Conservation (phyloP, 2,888 invertebrate genomes). For the Lithodes maja region DNA sequence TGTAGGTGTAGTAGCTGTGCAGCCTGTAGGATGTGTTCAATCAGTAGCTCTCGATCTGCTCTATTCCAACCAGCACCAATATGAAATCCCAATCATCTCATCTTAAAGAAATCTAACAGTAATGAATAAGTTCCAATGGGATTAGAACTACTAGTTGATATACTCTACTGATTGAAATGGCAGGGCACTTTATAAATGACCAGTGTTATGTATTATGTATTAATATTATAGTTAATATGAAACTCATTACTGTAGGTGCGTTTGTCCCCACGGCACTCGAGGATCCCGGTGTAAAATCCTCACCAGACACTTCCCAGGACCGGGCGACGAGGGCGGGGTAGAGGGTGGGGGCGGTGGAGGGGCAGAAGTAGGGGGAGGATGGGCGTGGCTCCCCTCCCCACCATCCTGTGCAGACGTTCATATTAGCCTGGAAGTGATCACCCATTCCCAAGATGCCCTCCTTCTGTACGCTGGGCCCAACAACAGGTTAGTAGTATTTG, state of each 20-base stretch:
- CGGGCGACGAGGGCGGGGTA: not conserved
- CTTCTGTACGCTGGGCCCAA: slow-evolving; percentile 82
- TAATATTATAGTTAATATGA: not conserved
- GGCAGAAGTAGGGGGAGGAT: slow-evolving; percentile 74
- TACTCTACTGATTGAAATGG: too few relatives aligned
- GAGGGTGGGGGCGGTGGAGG: not conserved
- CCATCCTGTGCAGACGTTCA: slow-evolving; percentile 90
- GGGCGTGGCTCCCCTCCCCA: slow-evolving; percentile 93
- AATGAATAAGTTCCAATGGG: too few relatives aligned
- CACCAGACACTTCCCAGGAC: slow-evolving; percentile 55
- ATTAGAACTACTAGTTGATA: too few relatives aligned
- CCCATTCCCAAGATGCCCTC: slow-evolving; percentile 85
- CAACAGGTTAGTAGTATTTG: not conserved
- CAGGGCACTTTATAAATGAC: too few relatives aligned
- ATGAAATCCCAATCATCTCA: too few relatives aligned
- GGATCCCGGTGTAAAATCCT: slow-evolving; percentile 85
- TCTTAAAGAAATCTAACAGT: too few relatives aligned
- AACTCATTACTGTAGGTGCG: slow-evolving; percentile 79
- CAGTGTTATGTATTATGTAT: not conserved
- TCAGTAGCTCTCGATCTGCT: too few relatives aligned
- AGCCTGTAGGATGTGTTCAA: too few relatives aligned
- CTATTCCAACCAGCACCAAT: too few relatives aligned
- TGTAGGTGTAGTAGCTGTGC: too few relatives aligned
- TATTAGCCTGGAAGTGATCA: slow-evolving; percentile 87
- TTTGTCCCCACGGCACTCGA: slow-evolving; percentile 85